Conservation (phyloP, 2,113 vertebrate species). For the Pavo muticus region DNA sequence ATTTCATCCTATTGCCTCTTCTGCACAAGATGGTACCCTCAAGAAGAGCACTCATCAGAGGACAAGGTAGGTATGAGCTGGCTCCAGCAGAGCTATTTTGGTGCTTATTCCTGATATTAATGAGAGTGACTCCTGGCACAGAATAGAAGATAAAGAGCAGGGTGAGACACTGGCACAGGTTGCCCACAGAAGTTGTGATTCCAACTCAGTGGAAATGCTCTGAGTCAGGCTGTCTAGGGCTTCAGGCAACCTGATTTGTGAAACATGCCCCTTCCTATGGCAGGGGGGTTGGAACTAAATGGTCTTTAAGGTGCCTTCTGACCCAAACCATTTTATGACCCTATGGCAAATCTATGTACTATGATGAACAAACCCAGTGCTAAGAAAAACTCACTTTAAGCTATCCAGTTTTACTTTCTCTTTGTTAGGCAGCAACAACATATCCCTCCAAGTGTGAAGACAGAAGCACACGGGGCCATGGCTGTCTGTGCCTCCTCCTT, state of each 20-base stretch:
- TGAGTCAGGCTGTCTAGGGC: not conserved
- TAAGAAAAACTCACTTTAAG: not conserved
- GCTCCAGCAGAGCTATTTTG: not conserved
- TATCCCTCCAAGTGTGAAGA: not conserved
- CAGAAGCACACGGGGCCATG: fast-evolving
- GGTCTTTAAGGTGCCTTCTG: not conserved
- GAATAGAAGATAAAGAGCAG: not conserved
- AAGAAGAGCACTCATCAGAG: not conserved
- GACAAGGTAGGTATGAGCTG: not conserved
- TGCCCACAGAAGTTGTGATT: not conserved
- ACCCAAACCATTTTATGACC: not conserved
- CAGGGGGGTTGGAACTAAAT: not conserved
- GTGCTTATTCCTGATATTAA: not conserved
- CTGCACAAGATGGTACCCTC: not conserved
- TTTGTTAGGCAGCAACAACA: not conserved
- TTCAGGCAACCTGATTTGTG: not conserved
- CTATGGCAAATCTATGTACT: not conserved
- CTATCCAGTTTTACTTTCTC: not conserved
- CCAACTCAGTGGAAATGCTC: not conserved
- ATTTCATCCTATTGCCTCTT: not conserved
- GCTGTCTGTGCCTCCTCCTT: not conserved
- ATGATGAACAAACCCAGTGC: not conserved
- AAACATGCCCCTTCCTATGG: not conserved
- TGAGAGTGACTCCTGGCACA: not conserved
- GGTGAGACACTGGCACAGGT: not conserved